These are phyloP conservation scores for Silurus aristotelis DNA, from an alignment of 2,797 vertebrate species.

Conservation along the genomic window DNA sequence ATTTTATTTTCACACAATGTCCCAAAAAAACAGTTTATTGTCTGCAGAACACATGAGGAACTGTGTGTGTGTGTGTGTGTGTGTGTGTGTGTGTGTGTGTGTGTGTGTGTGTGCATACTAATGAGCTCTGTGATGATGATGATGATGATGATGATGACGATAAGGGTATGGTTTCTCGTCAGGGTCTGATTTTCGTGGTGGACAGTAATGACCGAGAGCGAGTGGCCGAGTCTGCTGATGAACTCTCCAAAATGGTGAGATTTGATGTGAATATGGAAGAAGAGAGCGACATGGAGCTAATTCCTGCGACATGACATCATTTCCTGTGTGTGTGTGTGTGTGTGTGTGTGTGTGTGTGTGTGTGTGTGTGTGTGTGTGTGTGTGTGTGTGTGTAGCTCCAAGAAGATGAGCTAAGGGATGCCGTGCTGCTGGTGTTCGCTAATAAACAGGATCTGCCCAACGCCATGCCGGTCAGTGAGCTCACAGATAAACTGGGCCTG, in stretches of 20 bases:
- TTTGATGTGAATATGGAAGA: neutral
- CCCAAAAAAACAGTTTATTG: neutral
- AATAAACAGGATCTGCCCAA: slow-evolving; percentile 95
- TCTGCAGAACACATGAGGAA: neutral
- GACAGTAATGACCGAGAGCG: slow-evolving; percentile 91
- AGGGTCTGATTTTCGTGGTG: slow-evolving; percentile 94
- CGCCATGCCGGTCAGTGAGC: slow-evolving; percentile 82
- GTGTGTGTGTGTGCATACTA: neutral
- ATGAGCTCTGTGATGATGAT: neutral
- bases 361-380: slow-evolving; percentile 1
- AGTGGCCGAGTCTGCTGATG: slow-evolving; percentile 83
- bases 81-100: neutral
- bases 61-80: slow-evolving; percentile 2
- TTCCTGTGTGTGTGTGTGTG: slow-evolving; percentile 6
- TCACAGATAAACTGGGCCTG: slow-evolving; percentile 84
- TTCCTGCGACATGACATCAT: neutral
- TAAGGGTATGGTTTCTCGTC: slow-evolving; percentile 3
- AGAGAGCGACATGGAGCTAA: neutral
- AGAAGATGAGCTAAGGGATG: slow-evolving; percentile 87
- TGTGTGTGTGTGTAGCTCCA: slow-evolving; percentile 68
- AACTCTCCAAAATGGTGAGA: slow-evolving; percentile 88
- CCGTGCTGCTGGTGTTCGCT: slow-evolving; percentile 85
- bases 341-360: neutral
- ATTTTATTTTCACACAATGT: neutral
- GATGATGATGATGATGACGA: neutral